Evolutionary conservation across 2,888 invertebrate species (phyloP).

Genomic region (Apodemia mormo): DNA sequence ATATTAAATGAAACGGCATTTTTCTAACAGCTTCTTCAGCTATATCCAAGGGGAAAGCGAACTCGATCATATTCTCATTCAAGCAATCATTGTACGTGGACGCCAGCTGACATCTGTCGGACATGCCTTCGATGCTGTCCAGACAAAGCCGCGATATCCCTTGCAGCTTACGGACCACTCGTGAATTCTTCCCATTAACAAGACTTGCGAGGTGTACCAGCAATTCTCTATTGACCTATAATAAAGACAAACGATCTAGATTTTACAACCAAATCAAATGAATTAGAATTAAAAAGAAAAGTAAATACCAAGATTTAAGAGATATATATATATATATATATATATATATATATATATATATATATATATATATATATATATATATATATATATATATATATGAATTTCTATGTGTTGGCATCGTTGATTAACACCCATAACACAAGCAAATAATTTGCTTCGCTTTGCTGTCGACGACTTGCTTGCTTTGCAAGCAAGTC

Average conservation of each 20-base stretch:
- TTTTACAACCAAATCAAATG: no score
- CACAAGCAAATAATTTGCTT: no score
- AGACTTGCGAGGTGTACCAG: slow-evolving; percentile 66
- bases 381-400: no score
- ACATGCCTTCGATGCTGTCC: slow-evolving; percentile 71
- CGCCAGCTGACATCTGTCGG: slow-evolving; percentile 68
- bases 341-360: no score
- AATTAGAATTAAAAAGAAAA: no score
- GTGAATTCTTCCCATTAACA: slow-evolving; percentile 70
- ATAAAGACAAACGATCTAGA: background rate
- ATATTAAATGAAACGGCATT: slow-evolving; percentile 75
- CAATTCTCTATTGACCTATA: slow-evolving; percentile 68
- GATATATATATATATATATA: no score
- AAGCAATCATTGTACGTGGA: slow-evolving; percentile 74
- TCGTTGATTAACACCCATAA: no score
- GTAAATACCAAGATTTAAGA: no score
- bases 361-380: no score
- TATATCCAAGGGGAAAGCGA: slow-evolving; percentile 69
- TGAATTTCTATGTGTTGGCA: no score
- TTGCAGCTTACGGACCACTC: slow-evolving; percentile 68
- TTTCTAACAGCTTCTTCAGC: slow-evolving; percentile 72
- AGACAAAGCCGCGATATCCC: slow-evolving; percentile 67
- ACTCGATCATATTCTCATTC: slow-evolving; percentile 73
- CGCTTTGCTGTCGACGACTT: no score
- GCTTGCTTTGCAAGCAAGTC: no score